Conservation (phyloP, 2,888 invertebrate genomes). For the Conistra vaccinii region DNA sequence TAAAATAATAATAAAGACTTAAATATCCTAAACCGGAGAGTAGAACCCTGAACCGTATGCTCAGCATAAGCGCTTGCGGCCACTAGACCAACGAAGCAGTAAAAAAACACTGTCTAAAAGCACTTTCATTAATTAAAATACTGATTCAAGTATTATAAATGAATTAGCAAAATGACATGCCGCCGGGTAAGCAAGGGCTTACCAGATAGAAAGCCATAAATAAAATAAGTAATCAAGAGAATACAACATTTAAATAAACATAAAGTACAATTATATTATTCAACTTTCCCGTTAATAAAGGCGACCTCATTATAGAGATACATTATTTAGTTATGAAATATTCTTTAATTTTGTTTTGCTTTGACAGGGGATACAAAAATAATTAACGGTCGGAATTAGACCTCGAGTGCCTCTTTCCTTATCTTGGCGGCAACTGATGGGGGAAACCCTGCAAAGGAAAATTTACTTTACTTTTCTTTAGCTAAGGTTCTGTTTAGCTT, state of each 20-base stretch:
- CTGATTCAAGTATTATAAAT: neutral
- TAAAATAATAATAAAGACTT: no score
- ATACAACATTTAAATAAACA: constrained; percentile 1
- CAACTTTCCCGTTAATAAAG: constrained; percentile 9
- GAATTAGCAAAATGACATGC: neutral
- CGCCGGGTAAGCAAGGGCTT: neutral
- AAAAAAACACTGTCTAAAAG: neutral
- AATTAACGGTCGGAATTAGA: constrained; percentile 68
- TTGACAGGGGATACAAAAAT: constrained; percentile 67
- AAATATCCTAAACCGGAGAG: no score
- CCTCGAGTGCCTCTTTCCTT: constrained; percentile 57
- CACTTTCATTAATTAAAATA: neutral
- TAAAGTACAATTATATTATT: constrained; percentile 4
- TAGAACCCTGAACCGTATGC: no score
- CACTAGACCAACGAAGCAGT: no score
- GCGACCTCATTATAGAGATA: constrained; percentile 43
- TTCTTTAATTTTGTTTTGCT: constrained; percentile 64
- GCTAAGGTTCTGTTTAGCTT: constrained; percentile 30
- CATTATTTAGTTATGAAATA: constrained; percentile 58
- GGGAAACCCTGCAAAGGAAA: neutral
- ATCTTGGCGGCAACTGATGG: constrained; percentile 38
- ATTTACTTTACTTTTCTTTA: neutral
- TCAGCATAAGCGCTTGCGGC: no score
- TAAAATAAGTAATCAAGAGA: neutral
- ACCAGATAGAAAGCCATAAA: neutral